Conservation (phyloP, 1,140 invertebrate genomes). For the Telenomus remus region DNA sequence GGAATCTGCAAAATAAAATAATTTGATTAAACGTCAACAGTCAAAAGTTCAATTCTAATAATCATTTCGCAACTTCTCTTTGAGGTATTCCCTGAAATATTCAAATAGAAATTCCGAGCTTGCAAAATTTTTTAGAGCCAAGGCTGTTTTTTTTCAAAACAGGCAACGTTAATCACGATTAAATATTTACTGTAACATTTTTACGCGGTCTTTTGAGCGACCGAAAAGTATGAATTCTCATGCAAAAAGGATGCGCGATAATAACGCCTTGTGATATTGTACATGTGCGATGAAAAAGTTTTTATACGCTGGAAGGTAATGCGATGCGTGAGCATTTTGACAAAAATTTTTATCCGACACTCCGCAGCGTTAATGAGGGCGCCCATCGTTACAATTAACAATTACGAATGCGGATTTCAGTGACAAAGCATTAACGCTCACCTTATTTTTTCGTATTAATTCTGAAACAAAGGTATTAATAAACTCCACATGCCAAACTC, state of each 20-base stretch:
- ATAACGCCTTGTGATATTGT: slow-evolving; percentile 7
- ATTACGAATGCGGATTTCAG: slow-evolving; percentile 19
- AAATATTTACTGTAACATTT: slow-evolving; percentile 38
- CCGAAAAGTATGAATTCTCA: background rate
- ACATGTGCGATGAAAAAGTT: background rate
- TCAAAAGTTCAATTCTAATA: no score
- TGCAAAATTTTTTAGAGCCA: no score
- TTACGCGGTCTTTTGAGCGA: background rate
- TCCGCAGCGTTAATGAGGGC: slow-evolving; percentile 26
- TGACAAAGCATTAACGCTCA: slow-evolving; percentile 1
- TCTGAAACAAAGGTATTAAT: slow-evolving; percentile 10
- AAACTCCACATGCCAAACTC: no score
- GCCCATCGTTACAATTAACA: slow-evolving; percentile 31
- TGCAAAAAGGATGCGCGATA: background rate
- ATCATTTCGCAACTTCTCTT: no score
- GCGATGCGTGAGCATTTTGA: slow-evolving; percentile 9
- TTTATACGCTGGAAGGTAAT: slow-evolving; percentile 1
- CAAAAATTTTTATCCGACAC: slow-evolving; percentile 4
- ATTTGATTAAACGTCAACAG: no score
- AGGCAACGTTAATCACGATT: slow-evolving; percentile 31
- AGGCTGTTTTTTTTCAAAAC: no score
- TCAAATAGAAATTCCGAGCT: no score
- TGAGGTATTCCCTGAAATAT: no score
- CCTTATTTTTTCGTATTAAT: background rate
- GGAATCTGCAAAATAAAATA: no score